Conservation (phyloP, 1,140 invertebrate species). For the Diabrotica virgifera region DNA sequence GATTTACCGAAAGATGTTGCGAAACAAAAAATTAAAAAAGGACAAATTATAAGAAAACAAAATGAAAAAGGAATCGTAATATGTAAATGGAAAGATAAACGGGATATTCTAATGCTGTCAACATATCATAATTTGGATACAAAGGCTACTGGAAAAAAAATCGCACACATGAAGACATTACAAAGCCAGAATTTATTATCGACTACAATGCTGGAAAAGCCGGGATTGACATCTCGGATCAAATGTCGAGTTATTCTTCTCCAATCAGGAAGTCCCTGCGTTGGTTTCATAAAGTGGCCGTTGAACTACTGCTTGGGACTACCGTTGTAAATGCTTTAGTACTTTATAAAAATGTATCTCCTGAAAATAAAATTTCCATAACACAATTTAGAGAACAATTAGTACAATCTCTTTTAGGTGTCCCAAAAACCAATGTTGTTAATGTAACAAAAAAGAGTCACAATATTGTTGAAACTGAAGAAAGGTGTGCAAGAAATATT, state of each 20-base stretch:
- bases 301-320: constrained; percentile 42
- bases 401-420: constrained; percentile 14
- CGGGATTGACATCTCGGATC: constrained; percentile 44
- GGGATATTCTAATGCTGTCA: constrained; percentile 20
- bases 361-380: constrained; percentile 9
- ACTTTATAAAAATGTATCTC: constrained; percentile 17
- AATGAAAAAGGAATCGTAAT: constrained; percentile 13
- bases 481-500: too few relatives aligned
- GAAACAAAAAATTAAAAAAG: constrained; percentile 16
- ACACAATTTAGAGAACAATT: background rate
- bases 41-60: constrained; percentile 22
- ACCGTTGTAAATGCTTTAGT: constrained; percentile 40
- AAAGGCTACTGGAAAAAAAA: constrained; percentile 5
- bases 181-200: constrained; percentile 43
- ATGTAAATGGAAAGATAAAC: constrained; percentile 22
- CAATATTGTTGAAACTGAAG: too few relatives aligned
- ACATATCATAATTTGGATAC: constrained; percentile 19
- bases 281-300: constrained; percentile 45
- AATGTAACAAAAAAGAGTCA: too few relatives aligned
- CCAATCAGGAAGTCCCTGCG: constrained; percentile 42
- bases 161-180: background rate
- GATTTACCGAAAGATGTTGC: constrained; percentile 37
- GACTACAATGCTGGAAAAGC: constrained; percentile 47
- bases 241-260: constrained; percentile 43
- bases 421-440: too few relatives aligned